Evolutionary conservation across 2,797 vertebrate species (phyloP).

Genomic region (Micropoecilia bifurca): DNA sequence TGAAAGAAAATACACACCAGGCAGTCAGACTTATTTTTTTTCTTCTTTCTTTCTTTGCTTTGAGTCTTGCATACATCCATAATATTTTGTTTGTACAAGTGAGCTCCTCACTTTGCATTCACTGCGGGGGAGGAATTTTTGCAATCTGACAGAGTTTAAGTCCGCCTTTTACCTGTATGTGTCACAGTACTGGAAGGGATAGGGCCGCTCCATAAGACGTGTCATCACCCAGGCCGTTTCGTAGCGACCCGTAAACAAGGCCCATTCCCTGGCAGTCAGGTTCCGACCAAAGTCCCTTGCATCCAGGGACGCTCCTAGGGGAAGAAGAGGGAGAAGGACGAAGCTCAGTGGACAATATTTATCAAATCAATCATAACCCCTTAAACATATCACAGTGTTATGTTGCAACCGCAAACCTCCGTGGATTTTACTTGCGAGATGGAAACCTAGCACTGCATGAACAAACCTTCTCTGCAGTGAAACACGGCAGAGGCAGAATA

Average conservation of each 20-base stretch:
- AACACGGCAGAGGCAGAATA: background rate
- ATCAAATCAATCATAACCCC: background rate
- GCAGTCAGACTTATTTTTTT: background rate
- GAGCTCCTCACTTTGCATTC: background rate
- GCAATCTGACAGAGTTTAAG: background rate
- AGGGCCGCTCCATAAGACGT: constrained; percentile 87
- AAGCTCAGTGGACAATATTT: background rate
- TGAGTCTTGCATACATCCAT: background rate
- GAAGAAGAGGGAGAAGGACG: background rate
- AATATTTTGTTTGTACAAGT: background rate
- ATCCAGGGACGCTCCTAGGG: constrained; percentile 87
- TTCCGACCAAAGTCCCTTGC: constrained; percentile 87
- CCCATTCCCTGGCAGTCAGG: constrained; percentile 91
- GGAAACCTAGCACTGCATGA: background rate
- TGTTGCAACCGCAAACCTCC: background rate
- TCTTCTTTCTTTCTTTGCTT: background rate
- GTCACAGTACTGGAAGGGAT: constrained; percentile 85
- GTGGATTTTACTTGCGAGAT: too few relatives aligned
- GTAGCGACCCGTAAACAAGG: constrained; percentile 89
- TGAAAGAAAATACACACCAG: background rate
- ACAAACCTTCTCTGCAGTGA: background rate
- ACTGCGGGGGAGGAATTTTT: background rate
- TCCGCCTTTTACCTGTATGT: constrained; percentile 74
- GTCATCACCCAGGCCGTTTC: constrained; percentile 88
- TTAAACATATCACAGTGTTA: background rate